These are phyloP conservation scores for Drosophila siamana DNA, from an alignment of 2,888 invertebrate species.

Conservation along the genomic window DNA sequence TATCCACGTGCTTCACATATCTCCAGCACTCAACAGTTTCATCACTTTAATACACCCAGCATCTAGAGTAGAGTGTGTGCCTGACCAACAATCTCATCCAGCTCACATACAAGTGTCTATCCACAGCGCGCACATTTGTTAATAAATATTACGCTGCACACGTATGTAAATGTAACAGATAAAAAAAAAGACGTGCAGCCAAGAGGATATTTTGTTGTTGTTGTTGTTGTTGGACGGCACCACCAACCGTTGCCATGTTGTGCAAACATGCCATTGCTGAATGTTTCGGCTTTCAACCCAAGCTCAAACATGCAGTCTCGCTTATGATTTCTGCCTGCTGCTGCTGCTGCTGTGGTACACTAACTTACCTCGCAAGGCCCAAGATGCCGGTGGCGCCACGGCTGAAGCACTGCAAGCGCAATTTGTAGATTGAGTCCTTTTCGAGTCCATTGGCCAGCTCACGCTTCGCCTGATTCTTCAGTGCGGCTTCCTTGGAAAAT, in stretches of 20 bases:
- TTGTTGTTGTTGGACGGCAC: neutral
- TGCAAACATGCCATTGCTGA: conserved; percentile 35
- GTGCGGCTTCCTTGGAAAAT: conserved; percentile 89
- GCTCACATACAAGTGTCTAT: conserved; percentile 23
- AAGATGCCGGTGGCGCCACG: conserved; percentile 95
- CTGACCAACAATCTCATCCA: conserved; percentile 20
- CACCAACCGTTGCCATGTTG: conserved; percentile 9
- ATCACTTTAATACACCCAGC: conserved; percentile 61
- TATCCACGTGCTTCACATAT: conserved; percentile 28
- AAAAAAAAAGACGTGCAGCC: neutral
- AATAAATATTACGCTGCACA: conserved; percentile 45
- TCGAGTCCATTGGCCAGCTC: conserved; percentile 87
- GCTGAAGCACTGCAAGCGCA: conserved; percentile 93
- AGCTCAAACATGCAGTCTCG: conserved; percentile 2
- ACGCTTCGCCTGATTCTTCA: conserved; percentile 91
- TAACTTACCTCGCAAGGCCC: conserved; percentile 91
- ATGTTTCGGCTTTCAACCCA: conserved; percentile 10
- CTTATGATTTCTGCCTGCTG: too few relatives aligned
- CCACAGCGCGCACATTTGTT: conserved; percentile 27
- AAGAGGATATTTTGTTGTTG: neutral
- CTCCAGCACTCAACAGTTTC: conserved; percentile 58
- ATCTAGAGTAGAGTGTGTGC: neutral
- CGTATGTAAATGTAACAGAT: conserved; percentile 11
- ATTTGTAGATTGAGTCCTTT: conserved; percentile 92
- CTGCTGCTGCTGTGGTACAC: neutral